Percentiles rank a stretch among this genome's conserved stretches.
phyloP scores from a whole-genome alignment of 1,140 invertebrate species.

The Metopolophium dirhodum region DNA sequence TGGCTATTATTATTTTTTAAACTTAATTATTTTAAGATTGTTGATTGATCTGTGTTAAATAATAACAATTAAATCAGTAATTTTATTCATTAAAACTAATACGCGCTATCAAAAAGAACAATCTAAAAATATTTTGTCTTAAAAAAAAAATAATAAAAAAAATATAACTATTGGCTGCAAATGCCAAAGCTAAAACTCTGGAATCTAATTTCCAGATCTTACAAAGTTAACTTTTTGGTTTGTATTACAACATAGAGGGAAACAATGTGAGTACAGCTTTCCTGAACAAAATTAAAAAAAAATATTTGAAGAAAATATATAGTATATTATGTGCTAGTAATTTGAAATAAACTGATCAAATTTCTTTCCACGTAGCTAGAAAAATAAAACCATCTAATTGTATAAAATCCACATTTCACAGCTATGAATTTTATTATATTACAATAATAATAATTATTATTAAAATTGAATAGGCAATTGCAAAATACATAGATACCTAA shows the following conservation, averaged over 20 bases:
- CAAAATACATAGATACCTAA: not conserved
- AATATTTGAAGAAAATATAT: no score
- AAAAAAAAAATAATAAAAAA: not conserved
- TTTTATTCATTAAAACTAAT: not conserved
- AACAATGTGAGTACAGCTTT: not conserved
- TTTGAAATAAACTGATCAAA: no score
- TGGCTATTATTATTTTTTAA: not conserved
- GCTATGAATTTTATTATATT: not conserved
- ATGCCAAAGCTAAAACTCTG: not conserved
- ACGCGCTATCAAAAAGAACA: not conserved
- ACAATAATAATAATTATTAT: not conserved
- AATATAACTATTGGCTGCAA: not conserved
- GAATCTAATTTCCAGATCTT: not conserved
- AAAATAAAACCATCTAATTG: not conserved
- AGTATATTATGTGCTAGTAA: no score
- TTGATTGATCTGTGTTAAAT: not conserved
- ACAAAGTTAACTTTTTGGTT: not conserved
- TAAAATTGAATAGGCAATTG: not conserved
- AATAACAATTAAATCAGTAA: not conserved
- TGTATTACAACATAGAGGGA: not conserved
- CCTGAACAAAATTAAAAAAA: no score
- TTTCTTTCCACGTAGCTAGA: no score
- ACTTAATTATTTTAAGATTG: not conserved
- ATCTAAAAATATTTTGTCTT: not conserved
- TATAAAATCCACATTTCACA: not conserved